phyloP scores from a whole-genome alignment of 1,140 invertebrate genomes.

The Macrostomum lignano region DNA sequence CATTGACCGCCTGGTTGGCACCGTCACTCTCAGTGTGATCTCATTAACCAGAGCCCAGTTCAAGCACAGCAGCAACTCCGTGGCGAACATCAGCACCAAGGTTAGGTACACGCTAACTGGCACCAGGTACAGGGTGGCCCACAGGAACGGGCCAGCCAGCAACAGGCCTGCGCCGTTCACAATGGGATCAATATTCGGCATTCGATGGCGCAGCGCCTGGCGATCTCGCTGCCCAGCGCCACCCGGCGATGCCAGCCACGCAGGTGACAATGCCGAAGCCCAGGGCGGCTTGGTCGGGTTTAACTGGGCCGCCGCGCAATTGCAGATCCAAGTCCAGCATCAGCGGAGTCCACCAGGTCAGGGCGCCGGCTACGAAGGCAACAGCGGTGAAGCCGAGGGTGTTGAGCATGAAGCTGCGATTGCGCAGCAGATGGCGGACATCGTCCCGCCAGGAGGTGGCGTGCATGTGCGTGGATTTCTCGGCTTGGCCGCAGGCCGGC shows the following conservation, averaged over 20 bases:
- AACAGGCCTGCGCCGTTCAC: conserved; percentile 65
- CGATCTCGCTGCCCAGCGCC: conserved; percentile 43
- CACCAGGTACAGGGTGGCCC: conserved; percentile 44
- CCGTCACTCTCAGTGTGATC: conserved; percentile 62
- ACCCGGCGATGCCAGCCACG: conserved; percentile 62
- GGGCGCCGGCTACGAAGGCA: conserved; percentile 71
- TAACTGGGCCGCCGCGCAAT: conserved; percentile 10
- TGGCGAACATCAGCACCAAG: conserved; percentile 31
- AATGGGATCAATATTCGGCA: conserved; percentile 50
- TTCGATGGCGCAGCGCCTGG: conserved; percentile 34
- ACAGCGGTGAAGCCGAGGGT: conserved; percentile 80
- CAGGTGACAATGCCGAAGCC: conserved; percentile 77
- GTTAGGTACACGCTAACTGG: no score
- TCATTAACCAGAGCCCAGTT: conserved; percentile 95
- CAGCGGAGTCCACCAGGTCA: conserved; percentile 76
- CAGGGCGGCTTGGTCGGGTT: conserved; percentile 30
- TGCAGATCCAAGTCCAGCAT: conserved; percentile 43
- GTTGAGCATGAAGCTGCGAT: conserved; percentile 64
- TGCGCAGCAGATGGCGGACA: conserved; percentile 40
- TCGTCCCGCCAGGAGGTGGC: conserved; percentile 44
- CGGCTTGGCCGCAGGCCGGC: conserved; percentile 55
- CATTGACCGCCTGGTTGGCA: conserved; percentile 23
- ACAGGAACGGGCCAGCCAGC: conserved; percentile 46
- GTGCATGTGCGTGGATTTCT: conserved; percentile 35
- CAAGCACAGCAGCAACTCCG: conserved; percentile 43